Evolutionary conservation across 2,888 invertebrate genomes (phyloP), one percentile per base, ranked within the genome.

Genomic region (Agrilus biguttatus): DNA sequence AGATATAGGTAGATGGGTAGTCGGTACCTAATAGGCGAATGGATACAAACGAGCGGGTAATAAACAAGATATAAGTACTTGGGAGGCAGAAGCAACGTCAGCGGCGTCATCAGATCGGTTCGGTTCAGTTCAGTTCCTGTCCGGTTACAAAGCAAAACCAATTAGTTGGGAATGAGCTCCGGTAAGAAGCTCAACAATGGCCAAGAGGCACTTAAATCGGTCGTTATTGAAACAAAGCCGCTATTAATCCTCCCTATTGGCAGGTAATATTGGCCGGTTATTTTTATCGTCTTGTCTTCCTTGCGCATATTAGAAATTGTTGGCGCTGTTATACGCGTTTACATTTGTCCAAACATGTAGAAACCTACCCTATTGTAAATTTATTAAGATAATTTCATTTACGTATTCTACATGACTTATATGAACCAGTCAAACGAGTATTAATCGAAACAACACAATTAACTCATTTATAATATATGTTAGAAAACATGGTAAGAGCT

Each of bases 171-270:
- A 45, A 42, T 46, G 49, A 47, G 45, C 49, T 43, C 47, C 46
- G 46, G 48, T 48, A 50, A 49, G 49, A 51, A 45, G 48, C 46
- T 49, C 48, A 51, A 50, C 50, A 51, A 51, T 49, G 50, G 43
- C 46, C 44, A 43, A 45, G 46, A 49, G 49, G 49, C 48, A 45
- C 51, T 52, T 52, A 49, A 51, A 47, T 48, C 52, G 50, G 49
- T 48, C 51, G 51, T 58, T 60, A 60, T 55, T 59, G 61, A 61
- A 59, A 62, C 61, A 60, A 61, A 60, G 58, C 57, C 55, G 53
- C 56, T 60, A 59, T 65, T 63, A 64, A 64, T 63, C 63, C 63
- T 54, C 51, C 54, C 60, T 63, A 65, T 64, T 65, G 66, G 62
- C 65, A 65, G 64, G 64, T 64, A 63, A 60, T 61, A 61, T 61